Base-by-base conservation (phyloP, 1,140 invertebrate species). In the Cotesia typhae region DNA sequence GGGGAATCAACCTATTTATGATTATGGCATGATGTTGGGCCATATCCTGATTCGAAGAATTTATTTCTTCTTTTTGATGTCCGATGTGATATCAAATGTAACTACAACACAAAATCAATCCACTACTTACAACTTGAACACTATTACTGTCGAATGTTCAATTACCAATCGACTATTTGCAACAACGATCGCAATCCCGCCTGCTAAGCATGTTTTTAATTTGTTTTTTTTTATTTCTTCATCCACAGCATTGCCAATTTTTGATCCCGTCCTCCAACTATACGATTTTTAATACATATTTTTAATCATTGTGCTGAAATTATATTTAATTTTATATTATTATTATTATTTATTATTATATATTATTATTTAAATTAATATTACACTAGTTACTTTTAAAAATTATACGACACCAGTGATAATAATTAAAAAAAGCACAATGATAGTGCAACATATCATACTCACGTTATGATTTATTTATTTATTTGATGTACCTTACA, bases 1-100 rank as follows among this genome's bases (percentile, higher is more conserved):
- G 85, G 85, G 78, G 85, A 87, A 73, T 87, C 85, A 75, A 87
- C 85, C 75, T 87, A 87, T 81, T 86, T 87, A 84, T 87, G 84
- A 87, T 79, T 84, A 80, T 79, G 79, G 81, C 80, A 80, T 81
- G 76, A 81, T 82, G 80, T 79, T 77, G 77, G 78, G 79, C 76
- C 77, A 81, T 47, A 47, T 47, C 41, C 41, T 28, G 28, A 28
- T 28, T 28, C 28, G 28, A 28, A 28, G 28, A 28, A 28, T 28
- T 28, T 28, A 28, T 28, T 28, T 28, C 28, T 28, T 28, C 28
- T 28, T 3, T 28, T 28, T 28, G 28, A 28, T 28, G 28, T 28
- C 28, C 28, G 28, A 28, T 28, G 28, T 28, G 28, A 28, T 28
- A 28, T 28, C 28, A 28, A 28, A 28, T 28, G 28, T 28, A 28